Evolutionary conservation across 2,888 invertebrate genomes (phyloP).

Genomic region (Drosophila hamatofila): DNA sequence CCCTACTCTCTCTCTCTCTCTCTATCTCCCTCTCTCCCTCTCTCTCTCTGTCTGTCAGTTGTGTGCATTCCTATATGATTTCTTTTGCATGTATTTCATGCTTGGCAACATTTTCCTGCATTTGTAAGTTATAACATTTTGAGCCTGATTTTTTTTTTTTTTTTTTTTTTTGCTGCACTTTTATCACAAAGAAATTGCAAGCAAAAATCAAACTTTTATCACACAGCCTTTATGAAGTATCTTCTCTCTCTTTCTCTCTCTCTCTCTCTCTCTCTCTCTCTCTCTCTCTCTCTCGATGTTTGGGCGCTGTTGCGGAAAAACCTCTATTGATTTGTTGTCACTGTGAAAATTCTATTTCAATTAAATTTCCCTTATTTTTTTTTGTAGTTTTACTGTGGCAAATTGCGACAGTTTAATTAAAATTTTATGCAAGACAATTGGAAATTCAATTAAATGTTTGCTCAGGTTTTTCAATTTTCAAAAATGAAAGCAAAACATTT

Average conservation of each 20-base stretch:
- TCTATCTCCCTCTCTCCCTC: not conserved
- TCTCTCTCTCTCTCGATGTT: not conserved
- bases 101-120: not conserved
- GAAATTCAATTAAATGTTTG: slow-evolving; percentile 11
- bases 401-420: slow-evolving; percentile 17
- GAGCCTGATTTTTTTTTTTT: not conserved
- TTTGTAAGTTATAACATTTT: not conserved
- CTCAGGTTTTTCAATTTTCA: not conserved
- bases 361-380: not conserved
- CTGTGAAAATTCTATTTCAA: slow-evolving; percentile 9
- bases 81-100: slow-evolving; percentile 1
- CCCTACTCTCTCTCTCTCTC: not conserved
- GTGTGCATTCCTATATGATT: not conserved
- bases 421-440: slow-evolving; percentile 12
- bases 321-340: slow-evolving; percentile 13
- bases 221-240: not conserved
- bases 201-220: slow-evolving; percentile 5
- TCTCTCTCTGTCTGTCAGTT: not conserved
- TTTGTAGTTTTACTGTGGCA: not conserved
- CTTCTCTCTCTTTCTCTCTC: not conserved
- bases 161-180: not conserved
- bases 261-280: not conserved
- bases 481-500: not conserved
- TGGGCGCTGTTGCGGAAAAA: not conserved
- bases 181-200: slow-evolving; percentile 4